phyloP scores from a whole-genome alignment of 1,140 invertebrate genomes.

The Nasonia longicornis region DNA sequence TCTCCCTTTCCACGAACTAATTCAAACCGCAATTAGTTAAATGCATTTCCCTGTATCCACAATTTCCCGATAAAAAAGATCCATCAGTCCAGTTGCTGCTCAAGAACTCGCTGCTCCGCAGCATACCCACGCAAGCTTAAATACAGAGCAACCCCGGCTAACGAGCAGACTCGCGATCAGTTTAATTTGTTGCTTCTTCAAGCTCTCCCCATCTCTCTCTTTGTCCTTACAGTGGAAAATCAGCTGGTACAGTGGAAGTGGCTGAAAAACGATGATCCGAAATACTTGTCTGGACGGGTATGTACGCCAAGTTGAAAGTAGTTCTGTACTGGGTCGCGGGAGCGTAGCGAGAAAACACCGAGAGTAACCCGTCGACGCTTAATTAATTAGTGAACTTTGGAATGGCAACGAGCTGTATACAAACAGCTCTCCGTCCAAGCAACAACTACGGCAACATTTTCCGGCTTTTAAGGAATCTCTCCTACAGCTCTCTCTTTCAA shows the following conservation, averaged over 20 bases:
- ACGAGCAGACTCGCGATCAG: background rate
- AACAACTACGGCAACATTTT: background rate
- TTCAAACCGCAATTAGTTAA: background rate
- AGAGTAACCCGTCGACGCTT: background rate
- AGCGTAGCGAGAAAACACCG: background rate
- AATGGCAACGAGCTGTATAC: background rate
- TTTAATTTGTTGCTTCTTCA: constrained; percentile 2
- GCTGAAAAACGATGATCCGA: background rate
- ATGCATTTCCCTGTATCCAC: background rate
- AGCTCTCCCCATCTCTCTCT: background rate
- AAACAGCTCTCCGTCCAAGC: background rate
- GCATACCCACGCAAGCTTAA: background rate
- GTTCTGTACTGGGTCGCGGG: background rate
- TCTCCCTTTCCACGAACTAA: no score
- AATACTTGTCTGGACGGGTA: background rate
- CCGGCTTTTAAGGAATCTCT: background rate
- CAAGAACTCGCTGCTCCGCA: background rate
- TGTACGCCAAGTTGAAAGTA: background rate
- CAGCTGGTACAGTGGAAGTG: background rate
- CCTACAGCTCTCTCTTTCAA: background rate
- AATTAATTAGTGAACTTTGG: constrained; percentile 34
- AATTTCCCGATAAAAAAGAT: background rate
- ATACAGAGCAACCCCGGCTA: background rate
- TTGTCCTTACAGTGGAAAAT: background rate
- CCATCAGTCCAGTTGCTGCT: background rate